Base-by-base conservation (phyloP, 2,888 invertebrate species). In the Ornithoptera priamus region DNA sequence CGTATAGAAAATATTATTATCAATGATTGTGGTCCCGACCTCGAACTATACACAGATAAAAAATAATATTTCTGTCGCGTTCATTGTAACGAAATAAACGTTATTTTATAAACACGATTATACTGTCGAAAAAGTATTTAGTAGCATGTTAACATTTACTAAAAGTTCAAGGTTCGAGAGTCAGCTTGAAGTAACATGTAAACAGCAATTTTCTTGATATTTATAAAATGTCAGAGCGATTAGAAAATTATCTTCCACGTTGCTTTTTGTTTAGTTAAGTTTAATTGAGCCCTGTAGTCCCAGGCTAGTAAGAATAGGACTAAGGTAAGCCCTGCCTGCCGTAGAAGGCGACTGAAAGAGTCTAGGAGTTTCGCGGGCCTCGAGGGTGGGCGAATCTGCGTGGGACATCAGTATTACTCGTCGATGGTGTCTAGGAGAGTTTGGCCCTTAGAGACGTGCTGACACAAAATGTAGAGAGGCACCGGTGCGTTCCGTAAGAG, bases 41-140 rank as follows among this genome's bases (percentile, higher is more conserved):
- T 24, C 62, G 67, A 67, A 22, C 67, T 67, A 46, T 62, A 57
- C 18, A 57, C 56, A 62, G 42, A 58, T 39, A 67, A 67, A 62
- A 18, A 30, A n/a, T 20, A 22, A 61, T 61, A 18, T 7, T 1
- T 8, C 1, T 1, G 7, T n/a, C 5, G 4, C 7, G n/a, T 53
- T 18, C n/a, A 53, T 12, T 18, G 53, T 18, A n/a, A 53, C 7
- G 53, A 15, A 24, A 24, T 59, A 59, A 22, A 18, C 7, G 24
- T 18, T 59, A 59, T 59, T 59, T 53, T 53, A 18, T 8, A n/a
- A 53, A 53, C 18, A n/a, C n/a, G 0, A 53, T 53, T 53, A 53
- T n/a, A 7, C 53, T 8, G n/a, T n/a, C n/a, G 3, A n/a, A 18
- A 53, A 18, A 18, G n/a, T 18, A 6, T n/a, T 53, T 53, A n/a